A percentile compares a stretch with the other conserved stretches of the same genome.
Conservation (phyloP, 2,888 invertebrate genomes). For the Nomada flava region DNA sequence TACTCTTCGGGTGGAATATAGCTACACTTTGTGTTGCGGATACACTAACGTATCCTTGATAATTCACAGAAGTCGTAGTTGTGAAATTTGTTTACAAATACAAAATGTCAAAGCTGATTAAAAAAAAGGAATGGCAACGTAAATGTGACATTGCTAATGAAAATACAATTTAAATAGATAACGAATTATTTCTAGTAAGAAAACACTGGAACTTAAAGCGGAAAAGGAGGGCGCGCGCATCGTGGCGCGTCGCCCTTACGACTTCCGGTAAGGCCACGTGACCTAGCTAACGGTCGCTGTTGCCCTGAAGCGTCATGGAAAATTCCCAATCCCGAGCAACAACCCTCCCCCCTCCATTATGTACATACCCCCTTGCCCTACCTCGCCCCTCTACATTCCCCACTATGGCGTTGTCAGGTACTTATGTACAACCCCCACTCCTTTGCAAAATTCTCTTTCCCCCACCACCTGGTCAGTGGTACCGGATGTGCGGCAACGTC, state of each 20-base stretch:
- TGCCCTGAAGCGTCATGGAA: constrained; percentile 78
- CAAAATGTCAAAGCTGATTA: background rate
- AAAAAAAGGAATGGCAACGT: background rate
- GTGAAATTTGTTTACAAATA: constrained; percentile 14
- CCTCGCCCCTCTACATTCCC: constrained; percentile 51
- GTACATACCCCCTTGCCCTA: constrained; percentile 62
- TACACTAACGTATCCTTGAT: constrained; percentile 31
- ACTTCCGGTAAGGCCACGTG: constrained; percentile 69
- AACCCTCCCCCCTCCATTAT: constrained; percentile 58
- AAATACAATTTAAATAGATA: background rate
- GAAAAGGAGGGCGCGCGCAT: constrained; percentile 67
- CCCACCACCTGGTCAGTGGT: constrained; percentile 72
- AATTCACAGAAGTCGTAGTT: constrained; percentile 1
- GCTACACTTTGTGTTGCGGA: background rate
- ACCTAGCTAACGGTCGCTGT: constrained; percentile 70
- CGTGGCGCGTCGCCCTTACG: constrained; percentile 63
- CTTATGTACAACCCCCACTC: constrained; percentile 76
- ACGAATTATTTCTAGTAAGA: background rate
- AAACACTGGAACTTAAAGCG: constrained; percentile 6
- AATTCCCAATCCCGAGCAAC: constrained; percentile 78
- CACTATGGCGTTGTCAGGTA: constrained; percentile 55
- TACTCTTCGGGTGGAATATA: background rate
- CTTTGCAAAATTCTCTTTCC: constrained; percentile 67
- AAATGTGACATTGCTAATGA: background rate
- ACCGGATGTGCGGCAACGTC: constrained; percentile 83